Evolutionary conservation across 2,888 invertebrate species (phyloP).

Genomic region (Kryphioiulus occultus): DNA sequence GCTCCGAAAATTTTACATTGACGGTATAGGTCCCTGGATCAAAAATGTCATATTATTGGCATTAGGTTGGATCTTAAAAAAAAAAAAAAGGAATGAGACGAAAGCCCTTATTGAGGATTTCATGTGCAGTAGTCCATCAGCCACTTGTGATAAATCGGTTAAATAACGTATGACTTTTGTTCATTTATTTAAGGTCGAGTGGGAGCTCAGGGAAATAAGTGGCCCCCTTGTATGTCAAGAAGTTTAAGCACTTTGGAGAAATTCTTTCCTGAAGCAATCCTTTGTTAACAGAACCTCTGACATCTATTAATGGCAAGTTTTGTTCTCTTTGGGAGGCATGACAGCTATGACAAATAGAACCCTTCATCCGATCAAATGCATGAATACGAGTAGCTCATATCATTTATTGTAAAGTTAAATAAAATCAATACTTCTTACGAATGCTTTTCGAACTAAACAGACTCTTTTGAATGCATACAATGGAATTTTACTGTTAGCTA

Average conservation of each 20-base stretch:
- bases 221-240: not conserved
- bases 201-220: not conserved
- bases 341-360: not conserved
- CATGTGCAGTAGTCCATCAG: no score
- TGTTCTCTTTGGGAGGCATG: conserved; percentile 5
- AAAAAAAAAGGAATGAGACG: no score
- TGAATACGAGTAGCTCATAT: not conserved
- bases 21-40: no score
- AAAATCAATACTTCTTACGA: not conserved
- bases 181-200: not conserved
- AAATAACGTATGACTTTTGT: not conserved
- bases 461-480: not conserved
- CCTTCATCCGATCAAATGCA: not conserved
- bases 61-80: no score
- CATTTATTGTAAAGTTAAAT: not conserved
- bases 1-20: no score
- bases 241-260: not conserved
- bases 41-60: no score
- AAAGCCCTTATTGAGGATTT: no score
- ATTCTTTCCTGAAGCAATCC: not conserved
- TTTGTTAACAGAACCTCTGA: not conserved
- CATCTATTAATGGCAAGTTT: not conserved
- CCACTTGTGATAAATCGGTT: not conserved
- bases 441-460: not conserved
- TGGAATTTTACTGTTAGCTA: not conserved